Evolutionary conservation across 2,797 vertebrate species (phyloP), one percentile per base, ranked within the genome.

Genomic region (Xerus rutilus): DNA sequence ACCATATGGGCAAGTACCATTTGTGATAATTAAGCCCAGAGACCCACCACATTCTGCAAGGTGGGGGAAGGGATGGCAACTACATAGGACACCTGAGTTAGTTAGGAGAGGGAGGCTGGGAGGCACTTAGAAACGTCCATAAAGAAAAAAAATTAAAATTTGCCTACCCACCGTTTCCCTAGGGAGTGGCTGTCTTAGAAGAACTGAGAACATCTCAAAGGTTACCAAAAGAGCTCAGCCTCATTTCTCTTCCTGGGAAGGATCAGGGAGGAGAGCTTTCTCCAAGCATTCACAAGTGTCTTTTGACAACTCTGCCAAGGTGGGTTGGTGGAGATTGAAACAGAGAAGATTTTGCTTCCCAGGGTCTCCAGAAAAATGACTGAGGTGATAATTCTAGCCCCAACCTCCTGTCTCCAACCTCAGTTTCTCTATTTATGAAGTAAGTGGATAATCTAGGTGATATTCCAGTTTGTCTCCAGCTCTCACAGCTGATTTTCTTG

Each of bases 271-370:
- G 91, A 23, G 62, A 62, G 85, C 54, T 91, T 78, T 95, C 79
- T 84, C 62, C 70, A 83, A n/a, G 67, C 13, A 90, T 89, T 49
- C 73, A 30, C 91, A 88, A 96, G 86, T 43, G 89, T 94, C 95
- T 96, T 96, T 87, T 86, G 93, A 91, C 85, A 94, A 39, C 90
- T 87, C 96, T 96, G 96, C 95, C 93, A 94, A 95, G 97, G 95
- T 94, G 89, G 91, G 95, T 98, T 92, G 62, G 84, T 4, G 6
- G 54, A 67, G 43, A 64, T 5, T 3, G 20, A 7, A 52, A 2
- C 0, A 2, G 14, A 49, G 9, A 64, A 79, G 65, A 62, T 0
- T 54, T 25, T 23, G 54, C n/a, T 35, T 6, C 45, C 79, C 18
- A 1, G 64, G 15, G 20, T 64, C 30, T 21, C 43, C 3, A 17